Evolutionary conservation across 1,140 invertebrate species (phyloP), one percentile per base, ranked within the genome.

Genomic region (Catajapyx aquilonaris): DNA sequence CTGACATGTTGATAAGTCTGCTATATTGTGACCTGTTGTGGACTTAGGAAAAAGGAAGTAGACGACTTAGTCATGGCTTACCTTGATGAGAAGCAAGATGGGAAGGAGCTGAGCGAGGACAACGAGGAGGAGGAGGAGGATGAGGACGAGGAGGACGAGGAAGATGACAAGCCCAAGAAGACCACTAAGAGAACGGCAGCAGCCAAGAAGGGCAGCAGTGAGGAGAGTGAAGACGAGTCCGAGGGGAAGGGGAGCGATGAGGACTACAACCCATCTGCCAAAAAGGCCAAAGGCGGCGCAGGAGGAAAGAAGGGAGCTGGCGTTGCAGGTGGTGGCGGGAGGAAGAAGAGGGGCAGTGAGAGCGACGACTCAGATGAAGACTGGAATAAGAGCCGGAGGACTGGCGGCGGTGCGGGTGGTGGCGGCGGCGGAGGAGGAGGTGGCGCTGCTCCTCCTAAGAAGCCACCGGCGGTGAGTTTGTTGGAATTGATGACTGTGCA

Each of bases 41-140:
- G n/a, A n/a, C n/a, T n/a, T 34, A 76, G 78, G 47, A 84, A 80
- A 58, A 80, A 84, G 53, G 70, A 85, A 52, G 75, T 87, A 19
- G 81, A 87, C 47, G 68, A 73, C 44, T 57, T 87, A 25, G 78
- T 87, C 0, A 81, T 86, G 76, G 75, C 76, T 41, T 69, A 64
- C 45, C 58, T 76, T 28, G 64, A 71, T 48, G 64, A 67, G 28
- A 71, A 69, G 44, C 57, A 64, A 42, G 63, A 65, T 17, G 49
- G 56, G 36, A 59, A 57, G 31, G 62, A 62, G 30, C 41, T 50
- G 31, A 45, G 46, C 38, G 61, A 62, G 35, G 59, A 56, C 39
- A 65, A 64, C 44, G 62, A 65, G 41, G 56, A 56, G 11, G 56
- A 61, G 0, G 61, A 62, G 13, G 64, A 66, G 37, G 59, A 64